Conservation (phyloP, 2,797 vertebrate species). For the Melanotaenia trifasciata region DNA sequence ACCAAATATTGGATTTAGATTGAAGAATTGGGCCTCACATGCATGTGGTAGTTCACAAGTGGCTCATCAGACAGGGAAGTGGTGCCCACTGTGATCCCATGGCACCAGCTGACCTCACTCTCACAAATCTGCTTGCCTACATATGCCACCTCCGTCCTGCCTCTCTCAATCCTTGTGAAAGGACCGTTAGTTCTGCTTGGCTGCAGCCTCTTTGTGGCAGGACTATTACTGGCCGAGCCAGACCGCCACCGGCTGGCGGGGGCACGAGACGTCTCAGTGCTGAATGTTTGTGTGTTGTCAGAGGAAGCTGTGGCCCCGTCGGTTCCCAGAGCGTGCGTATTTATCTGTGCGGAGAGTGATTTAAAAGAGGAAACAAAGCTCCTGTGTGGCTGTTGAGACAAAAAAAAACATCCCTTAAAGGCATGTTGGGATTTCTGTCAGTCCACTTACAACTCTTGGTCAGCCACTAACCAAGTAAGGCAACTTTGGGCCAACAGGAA, state of each 20-base stretch:
- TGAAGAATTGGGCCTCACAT: conserved; percentile 12
- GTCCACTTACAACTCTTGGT: conserved; percentile 50
- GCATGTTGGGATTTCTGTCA: conserved; percentile 57
- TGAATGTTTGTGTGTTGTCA: conserved; percentile 60
- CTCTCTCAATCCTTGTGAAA: conserved; percentile 56
- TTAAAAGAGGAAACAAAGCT: conserved; percentile 68
- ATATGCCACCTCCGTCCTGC: conserved; percentile 49
- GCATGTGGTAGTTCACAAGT: conserved; percentile 41
- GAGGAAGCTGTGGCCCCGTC: conserved; percentile 47
- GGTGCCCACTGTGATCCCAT: conserved; percentile 36
- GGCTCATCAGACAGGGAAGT: conserved; percentile 28
- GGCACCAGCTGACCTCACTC: conserved; percentile 38
- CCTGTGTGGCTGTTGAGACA: conserved; percentile 57
- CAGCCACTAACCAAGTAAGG: conserved; percentile 49
- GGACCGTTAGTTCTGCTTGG: conserved; percentile 74
- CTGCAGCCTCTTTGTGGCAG: conserved; percentile 72
- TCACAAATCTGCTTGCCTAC: conserved; percentile 52
- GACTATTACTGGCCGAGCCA: conserved; percentile 65
- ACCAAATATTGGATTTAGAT: neutral
- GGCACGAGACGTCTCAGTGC: conserved; percentile 58
- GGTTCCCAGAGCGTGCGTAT: conserved; percentile 45
- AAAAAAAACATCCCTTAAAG: conserved; percentile 60
- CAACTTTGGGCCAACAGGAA: conserved; percentile 19
- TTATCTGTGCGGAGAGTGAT: conserved; percentile 45
- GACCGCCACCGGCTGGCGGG: conserved; percentile 72